Conservation (phyloP, 2,888 invertebrate species). For the Sphinx pinastri region DNA sequence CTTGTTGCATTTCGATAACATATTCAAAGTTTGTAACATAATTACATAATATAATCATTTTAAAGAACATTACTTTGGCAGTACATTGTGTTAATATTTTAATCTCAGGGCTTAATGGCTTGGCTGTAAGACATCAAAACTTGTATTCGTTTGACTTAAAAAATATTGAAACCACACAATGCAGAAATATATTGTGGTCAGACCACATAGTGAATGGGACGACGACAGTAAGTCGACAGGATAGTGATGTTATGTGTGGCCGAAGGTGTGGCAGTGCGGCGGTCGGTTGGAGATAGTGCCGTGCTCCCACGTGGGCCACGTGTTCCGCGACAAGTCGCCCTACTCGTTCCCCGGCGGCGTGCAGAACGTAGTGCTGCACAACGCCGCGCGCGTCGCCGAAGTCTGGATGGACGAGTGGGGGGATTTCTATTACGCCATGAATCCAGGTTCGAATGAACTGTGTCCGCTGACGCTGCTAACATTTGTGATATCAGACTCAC, state of each 20-base stretch:
- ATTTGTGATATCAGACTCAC: not conserved
- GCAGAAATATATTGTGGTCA: too few species aligned
- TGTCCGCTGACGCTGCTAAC: constrained; percentile 13
- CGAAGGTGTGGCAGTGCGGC: constrained; percentile 97
- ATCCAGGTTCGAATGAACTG: constrained; percentile 91
- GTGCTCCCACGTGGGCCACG: constrained; percentile 98
- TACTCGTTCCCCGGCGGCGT: constrained; percentile 99
- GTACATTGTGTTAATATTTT: too few species aligned
- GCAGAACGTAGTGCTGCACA: constrained; percentile 98
- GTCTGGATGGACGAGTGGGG: constrained; percentile 99
- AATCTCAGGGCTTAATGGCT: too few species aligned
- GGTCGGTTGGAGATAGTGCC: constrained; percentile 97
- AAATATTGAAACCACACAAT: too few species aligned
- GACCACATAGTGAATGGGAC: not conserved
- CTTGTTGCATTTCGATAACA: too few species aligned
- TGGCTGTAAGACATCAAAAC: too few species aligned
- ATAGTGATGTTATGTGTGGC: constrained; percentile 37
- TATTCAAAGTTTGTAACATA: too few species aligned
- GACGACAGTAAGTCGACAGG: not conserved
- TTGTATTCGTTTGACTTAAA: too few species aligned
- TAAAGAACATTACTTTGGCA: too few species aligned
- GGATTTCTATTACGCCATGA: constrained; percentile 99
- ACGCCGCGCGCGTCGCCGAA: constrained; percentile 98
- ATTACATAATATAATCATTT: too few species aligned
- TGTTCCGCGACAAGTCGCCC: constrained; percentile 98